phyloP scores from a whole-genome alignment of 2,797 vertebrate genomes.

The Tadarida brasiliensis region DNA sequence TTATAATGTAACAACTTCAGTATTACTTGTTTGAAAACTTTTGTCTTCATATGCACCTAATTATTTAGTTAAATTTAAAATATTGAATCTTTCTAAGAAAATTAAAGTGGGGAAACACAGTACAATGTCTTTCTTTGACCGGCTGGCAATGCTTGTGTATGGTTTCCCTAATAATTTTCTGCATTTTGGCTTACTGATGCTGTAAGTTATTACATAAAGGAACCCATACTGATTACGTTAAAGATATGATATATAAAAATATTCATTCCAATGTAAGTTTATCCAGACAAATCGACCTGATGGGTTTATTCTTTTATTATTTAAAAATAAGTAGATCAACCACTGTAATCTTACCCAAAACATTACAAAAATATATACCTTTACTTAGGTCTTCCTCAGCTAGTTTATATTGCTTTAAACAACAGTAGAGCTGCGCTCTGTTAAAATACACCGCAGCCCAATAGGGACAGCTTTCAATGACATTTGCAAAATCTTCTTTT shows the following conservation, averaged over 20 bases:
- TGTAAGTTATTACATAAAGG: conserved; percentile 25
- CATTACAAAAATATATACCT: conserved; percentile 82
- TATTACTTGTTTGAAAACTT: conserved; percentile 10
- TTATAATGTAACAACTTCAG: neutral
- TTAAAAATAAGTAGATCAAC: conserved; percentile 42
- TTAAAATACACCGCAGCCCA: conserved; percentile 89
- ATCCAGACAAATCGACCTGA: neutral
- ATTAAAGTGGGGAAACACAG: neutral
- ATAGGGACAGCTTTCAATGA: conserved; percentile 84
- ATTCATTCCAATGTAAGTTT: conserved; percentile 44
- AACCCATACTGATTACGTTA: neutral
- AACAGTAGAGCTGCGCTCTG: conserved; percentile 86
- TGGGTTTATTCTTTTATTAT: neutral
- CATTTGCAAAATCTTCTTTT: conserved; percentile 88
- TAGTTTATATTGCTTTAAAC: conserved; percentile 86
- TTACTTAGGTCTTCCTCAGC: conserved; percentile 87
- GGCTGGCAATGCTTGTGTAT: neutral
- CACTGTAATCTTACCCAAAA: conserved; percentile 16
- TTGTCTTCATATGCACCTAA: conserved; percentile 28
- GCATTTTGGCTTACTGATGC: neutral
- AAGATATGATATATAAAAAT: neutral
- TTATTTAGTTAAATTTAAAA: conserved; percentile 44
- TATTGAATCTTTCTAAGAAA: conserved; percentile 24
- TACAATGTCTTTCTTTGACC: neutral
- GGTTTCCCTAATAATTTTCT: conserved; percentile 26